Percentiles rank a stretch among this genome's conserved stretches.
These are phyloP conservation scores for Tetramorium simillimum DNA, from an alignment of 1,140 invertebrate species.

Conservation along the genomic window DNA sequence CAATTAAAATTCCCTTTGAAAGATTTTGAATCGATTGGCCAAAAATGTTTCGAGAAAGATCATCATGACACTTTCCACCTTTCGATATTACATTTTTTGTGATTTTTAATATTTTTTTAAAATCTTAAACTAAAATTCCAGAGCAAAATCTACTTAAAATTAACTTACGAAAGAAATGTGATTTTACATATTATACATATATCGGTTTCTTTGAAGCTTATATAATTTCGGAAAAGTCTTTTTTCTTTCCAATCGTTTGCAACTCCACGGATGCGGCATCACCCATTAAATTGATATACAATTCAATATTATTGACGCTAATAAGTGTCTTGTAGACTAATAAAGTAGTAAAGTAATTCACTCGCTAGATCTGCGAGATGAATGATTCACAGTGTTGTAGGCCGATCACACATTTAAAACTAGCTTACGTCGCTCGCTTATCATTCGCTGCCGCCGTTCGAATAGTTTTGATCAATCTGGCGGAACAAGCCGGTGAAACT, in stretches of 20 bases:
- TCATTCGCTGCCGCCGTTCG: not conserved
- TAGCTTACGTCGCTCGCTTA: not conserved
- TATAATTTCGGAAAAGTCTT: not conserved
- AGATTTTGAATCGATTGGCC: not conserved
- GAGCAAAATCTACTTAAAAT: not conserved
- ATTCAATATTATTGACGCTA: not conserved
- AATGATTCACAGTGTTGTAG: not conserved
- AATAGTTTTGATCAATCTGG: slow-evolving; percentile 48
- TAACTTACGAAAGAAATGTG: not conserved
- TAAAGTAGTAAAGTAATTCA: not conserved
- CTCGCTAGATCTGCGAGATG: not conserved
- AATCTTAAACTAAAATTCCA: not conserved
- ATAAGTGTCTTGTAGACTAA: not conserved
- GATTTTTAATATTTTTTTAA: no score
- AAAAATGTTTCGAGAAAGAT: not conserved
- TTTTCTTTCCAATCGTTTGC: not conserved
- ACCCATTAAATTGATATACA: not conserved
- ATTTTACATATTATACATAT: not conserved
- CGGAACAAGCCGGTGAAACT: slow-evolving; percentile 50
- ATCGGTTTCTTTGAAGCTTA: not conserved
- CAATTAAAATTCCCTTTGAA: not conserved
- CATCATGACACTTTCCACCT: not conserved
- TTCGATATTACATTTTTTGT: not conserved
- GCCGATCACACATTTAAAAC: not conserved
- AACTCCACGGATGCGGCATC: no score